These are phyloP conservation scores for Agrotis exclamationis DNA, from an alignment of 2,888 invertebrate genomes.

Conservation along the genomic window DNA sequence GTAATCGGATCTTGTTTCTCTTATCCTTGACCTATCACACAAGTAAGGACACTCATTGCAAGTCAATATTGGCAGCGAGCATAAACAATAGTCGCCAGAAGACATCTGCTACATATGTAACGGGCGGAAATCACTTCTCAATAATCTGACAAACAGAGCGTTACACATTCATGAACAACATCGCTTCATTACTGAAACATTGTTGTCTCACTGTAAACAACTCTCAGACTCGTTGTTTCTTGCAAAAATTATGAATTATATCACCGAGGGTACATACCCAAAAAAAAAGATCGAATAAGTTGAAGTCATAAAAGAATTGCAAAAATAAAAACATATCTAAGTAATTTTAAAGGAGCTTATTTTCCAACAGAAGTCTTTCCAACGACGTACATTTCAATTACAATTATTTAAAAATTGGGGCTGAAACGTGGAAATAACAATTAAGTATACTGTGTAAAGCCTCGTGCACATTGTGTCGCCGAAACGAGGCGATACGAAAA, in stretches of 20 bases:
- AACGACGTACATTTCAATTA: conserved; percentile 24
- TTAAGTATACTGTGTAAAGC: conserved; percentile 27
- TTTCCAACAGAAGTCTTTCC: conserved; percentile 25
- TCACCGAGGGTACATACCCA: not conserved
- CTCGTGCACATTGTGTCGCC: not conserved
- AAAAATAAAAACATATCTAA: conserved; percentile 27
- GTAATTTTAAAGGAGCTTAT: conserved; percentile 28
- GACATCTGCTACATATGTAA: conserved; percentile 41
- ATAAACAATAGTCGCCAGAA: conserved; percentile 29
- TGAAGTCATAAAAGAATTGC: conserved; percentile 17
- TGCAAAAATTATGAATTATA: conserved; percentile 25
- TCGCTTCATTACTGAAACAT: conserved; percentile 22
- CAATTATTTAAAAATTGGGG: conserved; percentile 24
- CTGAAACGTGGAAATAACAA: conserved; percentile 23
- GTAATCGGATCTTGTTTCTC: not conserved
- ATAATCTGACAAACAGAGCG: not conserved
- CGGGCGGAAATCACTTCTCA: not conserved
- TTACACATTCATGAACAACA: conserved; percentile 20
- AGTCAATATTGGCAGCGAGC: conserved; percentile 47
- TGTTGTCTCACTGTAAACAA: conserved; percentile 17
- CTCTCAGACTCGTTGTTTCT: not conserved
- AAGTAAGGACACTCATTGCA: conserved; percentile 33
- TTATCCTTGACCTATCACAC: conserved; percentile 22
- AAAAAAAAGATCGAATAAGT: conserved; percentile 12
- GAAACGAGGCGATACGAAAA: not conserved